Evolutionary conservation across 2,113 vertebrate species (phyloP).

Genomic region (Leptocoma aspasia): DNA sequence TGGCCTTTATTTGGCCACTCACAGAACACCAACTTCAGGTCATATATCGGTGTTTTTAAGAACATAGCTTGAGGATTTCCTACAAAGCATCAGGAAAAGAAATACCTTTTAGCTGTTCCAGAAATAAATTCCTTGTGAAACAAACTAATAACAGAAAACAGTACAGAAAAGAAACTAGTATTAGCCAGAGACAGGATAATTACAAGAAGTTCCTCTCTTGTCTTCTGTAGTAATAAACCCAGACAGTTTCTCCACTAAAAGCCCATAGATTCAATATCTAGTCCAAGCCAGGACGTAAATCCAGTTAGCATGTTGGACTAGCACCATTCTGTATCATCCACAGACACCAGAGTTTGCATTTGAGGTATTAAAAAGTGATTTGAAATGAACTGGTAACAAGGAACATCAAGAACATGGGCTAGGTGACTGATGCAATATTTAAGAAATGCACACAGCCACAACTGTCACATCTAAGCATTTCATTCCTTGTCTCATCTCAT

Average conservation of each 20-base stretch:
- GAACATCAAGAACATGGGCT: neutral
- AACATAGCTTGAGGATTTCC: fast-evolving
- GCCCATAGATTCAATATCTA: neutral
- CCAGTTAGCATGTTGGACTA: neutral
- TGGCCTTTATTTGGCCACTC: neutral
- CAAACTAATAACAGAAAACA: neutral
- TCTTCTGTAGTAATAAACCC: neutral
- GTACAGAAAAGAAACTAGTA: neutral
- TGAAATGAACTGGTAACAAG: neutral
- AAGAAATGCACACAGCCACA: neutral
- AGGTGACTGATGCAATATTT: neutral
- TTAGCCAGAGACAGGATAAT: neutral
- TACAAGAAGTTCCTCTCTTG: neutral
- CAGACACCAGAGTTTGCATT: neutral
- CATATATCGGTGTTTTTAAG: neutral
- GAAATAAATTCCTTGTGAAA: neutral
- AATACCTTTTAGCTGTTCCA: neutral
- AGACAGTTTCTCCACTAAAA: neutral
- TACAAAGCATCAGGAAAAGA: neutral
- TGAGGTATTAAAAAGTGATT: neutral
- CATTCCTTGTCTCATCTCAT: neutral
- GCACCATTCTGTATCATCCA: neutral
- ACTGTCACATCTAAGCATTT: neutral
- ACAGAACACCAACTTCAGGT: neutral
- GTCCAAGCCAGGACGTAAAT: neutral